Conservation (phyloP, 2,797 vertebrate species). For the Anniella stebbinsi region DNA sequence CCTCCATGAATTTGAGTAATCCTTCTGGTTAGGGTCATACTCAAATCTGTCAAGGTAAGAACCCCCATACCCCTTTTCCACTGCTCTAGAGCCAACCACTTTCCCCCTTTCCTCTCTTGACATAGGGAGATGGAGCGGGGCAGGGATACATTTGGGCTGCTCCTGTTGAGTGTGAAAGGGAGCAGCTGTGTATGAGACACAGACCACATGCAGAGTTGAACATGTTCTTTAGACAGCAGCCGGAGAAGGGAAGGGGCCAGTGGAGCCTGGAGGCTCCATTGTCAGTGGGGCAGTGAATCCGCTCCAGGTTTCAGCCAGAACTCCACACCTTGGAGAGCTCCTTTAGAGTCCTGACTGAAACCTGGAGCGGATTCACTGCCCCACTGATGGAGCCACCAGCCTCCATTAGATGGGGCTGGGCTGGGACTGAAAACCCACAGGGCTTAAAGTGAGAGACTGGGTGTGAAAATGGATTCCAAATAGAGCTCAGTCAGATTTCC, state of each 20-base stretch:
- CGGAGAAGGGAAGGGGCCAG: not conserved
- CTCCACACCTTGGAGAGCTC: no score
- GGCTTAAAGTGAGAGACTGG: not conserved
- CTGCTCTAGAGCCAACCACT: not conserved
- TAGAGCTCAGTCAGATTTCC: not conserved
- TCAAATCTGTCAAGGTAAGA: not conserved
- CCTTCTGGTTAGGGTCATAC: no score
- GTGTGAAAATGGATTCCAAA: not conserved
- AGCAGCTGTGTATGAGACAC: not conserved
- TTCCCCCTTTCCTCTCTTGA: not conserved
- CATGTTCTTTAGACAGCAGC: not conserved
- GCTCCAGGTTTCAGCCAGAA: no score
- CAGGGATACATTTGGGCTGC: not conserved
- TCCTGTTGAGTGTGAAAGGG: constrained; percentile 19
- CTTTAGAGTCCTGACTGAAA: no score
- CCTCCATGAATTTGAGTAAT: not conserved
- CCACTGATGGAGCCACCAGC: no score
- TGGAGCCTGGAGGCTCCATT: no score
- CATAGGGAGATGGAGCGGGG: not conserved
- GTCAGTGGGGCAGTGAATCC: no score
- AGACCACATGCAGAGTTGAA: no score
- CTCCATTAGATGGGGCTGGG: not conserved
- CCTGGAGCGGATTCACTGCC: no score
- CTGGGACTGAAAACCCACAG: not conserved
- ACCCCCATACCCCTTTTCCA: not conserved